Evolutionary conservation across 2,113 vertebrate genomes (phyloP).

Genomic region (Gopherus evgoodei): DNA sequence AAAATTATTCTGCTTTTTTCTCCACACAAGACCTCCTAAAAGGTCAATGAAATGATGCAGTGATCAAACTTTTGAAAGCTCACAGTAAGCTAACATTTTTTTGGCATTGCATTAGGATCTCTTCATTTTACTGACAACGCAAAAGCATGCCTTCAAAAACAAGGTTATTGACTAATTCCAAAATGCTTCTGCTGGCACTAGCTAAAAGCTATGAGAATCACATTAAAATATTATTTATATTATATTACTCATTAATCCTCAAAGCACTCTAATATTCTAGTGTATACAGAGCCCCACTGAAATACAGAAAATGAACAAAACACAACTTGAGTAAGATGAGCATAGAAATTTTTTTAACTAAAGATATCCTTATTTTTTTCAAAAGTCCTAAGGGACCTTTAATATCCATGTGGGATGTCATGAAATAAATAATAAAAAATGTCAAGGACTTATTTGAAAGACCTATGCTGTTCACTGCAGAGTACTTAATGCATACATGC

Average conservation of each 20-base stretch:
- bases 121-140: neutral
- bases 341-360: neutral
- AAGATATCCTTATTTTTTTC: neutral
- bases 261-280: neutral
- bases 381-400: neutral
- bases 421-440: neutral
- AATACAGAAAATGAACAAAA: neutral
- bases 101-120: neutral
- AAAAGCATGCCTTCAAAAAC: neutral
- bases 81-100: neutral
- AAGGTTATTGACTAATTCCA: neutral
- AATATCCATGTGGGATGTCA: neutral
- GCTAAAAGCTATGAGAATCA: neutral
- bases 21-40: neutral
- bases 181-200: neutral
- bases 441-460: neutral
- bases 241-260: neutral
- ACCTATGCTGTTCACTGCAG: neutral
- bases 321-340: neutral
- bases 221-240: neutral
- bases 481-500: slow-evolving; percentile 22
- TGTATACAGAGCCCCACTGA: neutral
- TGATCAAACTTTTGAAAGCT: neutral
- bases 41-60: neutral
- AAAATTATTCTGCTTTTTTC: neutral